Conservation (phyloP, 2,797 vertebrate species). For the Megalops cyprinoides region DNA sequence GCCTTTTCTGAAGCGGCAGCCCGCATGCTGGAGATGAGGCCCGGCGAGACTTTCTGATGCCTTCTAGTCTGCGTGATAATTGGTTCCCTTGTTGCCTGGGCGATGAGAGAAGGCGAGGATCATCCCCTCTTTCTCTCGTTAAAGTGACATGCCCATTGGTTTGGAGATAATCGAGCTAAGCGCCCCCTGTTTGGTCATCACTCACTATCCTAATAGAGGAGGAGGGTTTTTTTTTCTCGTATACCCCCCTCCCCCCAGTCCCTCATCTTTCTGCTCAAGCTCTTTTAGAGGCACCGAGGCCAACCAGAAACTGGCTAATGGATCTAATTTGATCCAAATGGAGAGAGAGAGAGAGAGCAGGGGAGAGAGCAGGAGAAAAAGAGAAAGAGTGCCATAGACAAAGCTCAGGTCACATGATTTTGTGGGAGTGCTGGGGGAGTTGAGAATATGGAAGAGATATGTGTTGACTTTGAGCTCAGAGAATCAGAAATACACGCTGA, state of each 20-base stretch:
- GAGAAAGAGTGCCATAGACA: too few relatives aligned
- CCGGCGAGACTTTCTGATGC: conserved; percentile 57
- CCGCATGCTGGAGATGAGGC: conserved; percentile 49
- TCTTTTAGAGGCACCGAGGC: conserved; percentile 26
- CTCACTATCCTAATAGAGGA: conserved; percentile 56
- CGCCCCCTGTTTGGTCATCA: conserved; percentile 56
- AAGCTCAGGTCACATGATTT: too few relatives aligned
- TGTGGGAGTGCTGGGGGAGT: too few relatives aligned
- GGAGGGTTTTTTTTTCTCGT: conserved; percentile 8
- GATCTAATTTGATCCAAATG: conserved; percentile 73
- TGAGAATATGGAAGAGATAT: too few relatives aligned
- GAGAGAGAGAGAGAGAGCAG: conserved; percentile 57
- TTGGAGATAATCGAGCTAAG: conserved; percentile 63
- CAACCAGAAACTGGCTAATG: conserved; percentile 62
- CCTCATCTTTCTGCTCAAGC: conserved; percentile 40
- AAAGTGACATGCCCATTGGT: conserved; percentile 57
- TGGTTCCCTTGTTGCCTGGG: conserved; percentile 63
- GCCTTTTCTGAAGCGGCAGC: conserved; percentile 46
- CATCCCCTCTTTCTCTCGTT: conserved; percentile 67
- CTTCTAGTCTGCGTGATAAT: conserved; percentile 55
- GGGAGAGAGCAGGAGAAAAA: neutral
- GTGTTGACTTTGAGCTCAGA: too few relatives aligned
- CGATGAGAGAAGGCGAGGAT: conserved; percentile 63
- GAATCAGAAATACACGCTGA: too few relatives aligned
- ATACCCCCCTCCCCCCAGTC: conserved; percentile 31